Conservation (phyloP, 1,140 invertebrate species). For the Drosophila leontia region DNA sequence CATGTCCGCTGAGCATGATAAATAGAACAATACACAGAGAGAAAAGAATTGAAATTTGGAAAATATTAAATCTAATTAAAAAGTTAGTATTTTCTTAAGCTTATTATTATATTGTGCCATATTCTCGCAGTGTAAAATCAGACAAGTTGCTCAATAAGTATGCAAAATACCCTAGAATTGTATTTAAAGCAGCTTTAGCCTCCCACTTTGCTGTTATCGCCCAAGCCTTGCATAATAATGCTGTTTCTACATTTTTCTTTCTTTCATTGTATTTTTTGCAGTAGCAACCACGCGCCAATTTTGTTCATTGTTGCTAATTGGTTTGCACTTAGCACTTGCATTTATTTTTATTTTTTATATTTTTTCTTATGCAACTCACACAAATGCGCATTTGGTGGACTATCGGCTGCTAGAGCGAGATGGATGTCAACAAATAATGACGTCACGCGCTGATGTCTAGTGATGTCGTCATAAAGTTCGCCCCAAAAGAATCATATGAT, state of each 20-base stretch:
- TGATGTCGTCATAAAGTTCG: constrained; percentile 50
- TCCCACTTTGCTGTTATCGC: constrained; percentile 39
- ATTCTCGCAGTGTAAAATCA: neutral
- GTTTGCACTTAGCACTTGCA: constrained; percentile 57
- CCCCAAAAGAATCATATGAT: constrained; percentile 61
- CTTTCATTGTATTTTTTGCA: constrained; percentile 10
- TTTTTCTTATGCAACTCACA: constrained; percentile 63
- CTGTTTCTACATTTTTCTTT: neutral
- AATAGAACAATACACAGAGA: neutral
- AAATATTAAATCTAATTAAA: no score
- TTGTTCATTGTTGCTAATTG: constrained; percentile 52
- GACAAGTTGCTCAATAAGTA: constrained; percentile 23
- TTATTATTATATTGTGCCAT: no score
- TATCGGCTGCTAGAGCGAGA: neutral
- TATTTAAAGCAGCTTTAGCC: constrained; percentile 21
- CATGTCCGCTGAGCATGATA: neutral
- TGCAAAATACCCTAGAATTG: constrained; percentile 29
- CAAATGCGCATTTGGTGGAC: constrained; percentile 55
- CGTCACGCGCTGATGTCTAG: constrained; percentile 46
- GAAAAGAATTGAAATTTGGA: neutral
- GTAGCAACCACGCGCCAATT: constrained; percentile 32
- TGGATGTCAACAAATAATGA: constrained; percentile 30
- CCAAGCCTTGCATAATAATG: constrained; percentile 43
- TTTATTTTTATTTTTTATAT: constrained; percentile 26
- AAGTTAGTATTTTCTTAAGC: no score